Evolutionary conservation across 2,888 invertebrate species (phyloP).

Genomic region (Syrphus vitripennis): DNA sequence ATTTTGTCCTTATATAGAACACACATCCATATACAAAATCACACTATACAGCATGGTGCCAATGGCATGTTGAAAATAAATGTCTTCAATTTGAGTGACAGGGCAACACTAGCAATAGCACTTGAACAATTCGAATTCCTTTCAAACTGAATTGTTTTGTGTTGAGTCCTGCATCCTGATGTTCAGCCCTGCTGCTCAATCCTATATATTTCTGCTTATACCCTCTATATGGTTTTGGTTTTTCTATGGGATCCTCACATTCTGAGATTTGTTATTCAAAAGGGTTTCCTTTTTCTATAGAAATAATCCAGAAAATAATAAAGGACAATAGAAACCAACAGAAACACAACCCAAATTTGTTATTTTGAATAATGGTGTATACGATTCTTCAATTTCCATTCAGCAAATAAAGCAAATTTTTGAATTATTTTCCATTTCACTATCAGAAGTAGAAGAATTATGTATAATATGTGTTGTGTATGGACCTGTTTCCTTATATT

Average conservation of each 20-base stretch:
- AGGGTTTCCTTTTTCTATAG: background rate
- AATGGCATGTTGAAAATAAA: slow-evolving; percentile 27
- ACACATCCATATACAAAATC: background rate
- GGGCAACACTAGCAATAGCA: slow-evolving; percentile 1
- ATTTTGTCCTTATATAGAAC: background rate
- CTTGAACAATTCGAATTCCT: slow-evolving; percentile 5
- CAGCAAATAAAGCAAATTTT: slow-evolving; percentile 5
- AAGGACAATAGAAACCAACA: slow-evolving; percentile 5
- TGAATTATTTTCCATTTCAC: slow-evolving; percentile 4
- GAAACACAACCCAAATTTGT: slow-evolving; percentile 13
- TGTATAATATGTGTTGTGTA: background rate
- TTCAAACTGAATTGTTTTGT: background rate
- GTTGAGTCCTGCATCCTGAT: background rate
- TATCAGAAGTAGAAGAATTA: background rate
- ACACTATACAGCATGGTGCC: slow-evolving; percentile 9
- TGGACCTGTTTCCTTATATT: background rate
- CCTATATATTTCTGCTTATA: background rate
- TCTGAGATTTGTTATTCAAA: slow-evolving; percentile 8
- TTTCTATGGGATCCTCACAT: slow-evolving; percentile 5
- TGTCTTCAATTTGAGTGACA: slow-evolving; percentile 20
- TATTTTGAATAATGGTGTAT: background rate
- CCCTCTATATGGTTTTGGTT: background rate
- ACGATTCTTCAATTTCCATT: slow-evolving; percentile 9
- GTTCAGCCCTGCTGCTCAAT: background rate
- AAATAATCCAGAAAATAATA: background rate